These are phyloP conservation scores for Mastomys coucha DNA, from an alignment of 2,113 vertebrate species.

Conservation along the genomic window DNA sequence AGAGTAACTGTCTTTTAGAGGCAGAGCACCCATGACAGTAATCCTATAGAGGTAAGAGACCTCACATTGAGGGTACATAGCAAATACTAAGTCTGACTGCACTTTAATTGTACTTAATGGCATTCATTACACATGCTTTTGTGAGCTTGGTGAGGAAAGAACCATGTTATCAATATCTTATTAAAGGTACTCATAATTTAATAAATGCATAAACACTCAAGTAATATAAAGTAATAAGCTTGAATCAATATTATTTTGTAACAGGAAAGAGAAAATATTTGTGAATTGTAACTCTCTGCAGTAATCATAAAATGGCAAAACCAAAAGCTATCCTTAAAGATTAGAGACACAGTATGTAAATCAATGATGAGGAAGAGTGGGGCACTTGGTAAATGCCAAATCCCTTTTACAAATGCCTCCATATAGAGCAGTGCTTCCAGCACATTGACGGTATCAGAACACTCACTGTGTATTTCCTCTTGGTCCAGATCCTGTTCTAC, in stretches of 20 bases:
- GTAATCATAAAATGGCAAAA: background rate
- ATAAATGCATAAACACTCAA: background rate
- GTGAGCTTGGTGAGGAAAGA: background rate
- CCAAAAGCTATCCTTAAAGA: background rate
- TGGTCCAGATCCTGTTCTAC: background rate
- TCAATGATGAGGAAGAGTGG: background rate
- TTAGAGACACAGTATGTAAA: background rate
- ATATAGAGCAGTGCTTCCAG: background rate
- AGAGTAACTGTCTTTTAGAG: background rate
- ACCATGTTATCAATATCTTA: background rate
- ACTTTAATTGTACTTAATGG: background rate
- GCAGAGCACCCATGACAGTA: background rate
- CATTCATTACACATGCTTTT: background rate
- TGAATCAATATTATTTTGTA: slow-evolving; percentile 9
- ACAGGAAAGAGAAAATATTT: slow-evolving; percentile 2
- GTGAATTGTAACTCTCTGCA: background rate
- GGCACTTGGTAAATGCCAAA: background rate
- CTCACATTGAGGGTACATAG: background rate
- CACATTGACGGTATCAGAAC: background rate
- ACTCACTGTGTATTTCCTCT: background rate
- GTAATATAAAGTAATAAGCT: background rate
- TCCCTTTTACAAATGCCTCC: background rate
- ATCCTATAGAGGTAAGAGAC: background rate
- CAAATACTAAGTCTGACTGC: background rate
- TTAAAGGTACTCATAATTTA: slow-evolving; percentile 5